Percentiles rank a stretch among this genome's conserved stretches.
These are phyloP conservation scores for Syrphus vitripennis DNA, from an alignment of 2,888 invertebrate genomes.

Conservation along the genomic window DNA sequence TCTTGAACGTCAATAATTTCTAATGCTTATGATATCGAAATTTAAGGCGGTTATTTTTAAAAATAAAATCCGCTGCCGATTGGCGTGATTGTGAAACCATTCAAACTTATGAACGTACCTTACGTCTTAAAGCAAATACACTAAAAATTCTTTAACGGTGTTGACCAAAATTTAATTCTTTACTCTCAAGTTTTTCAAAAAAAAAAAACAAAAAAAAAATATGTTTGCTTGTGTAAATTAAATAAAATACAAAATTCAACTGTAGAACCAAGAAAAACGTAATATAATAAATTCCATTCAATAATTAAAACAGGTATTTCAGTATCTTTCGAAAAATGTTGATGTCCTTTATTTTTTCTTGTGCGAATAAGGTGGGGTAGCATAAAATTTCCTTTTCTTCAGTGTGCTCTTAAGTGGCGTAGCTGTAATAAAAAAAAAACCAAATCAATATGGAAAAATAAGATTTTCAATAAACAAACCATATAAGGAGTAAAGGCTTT, in stretches of 20 bases:
- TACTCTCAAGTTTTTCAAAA: slow-evolving; percentile 18
- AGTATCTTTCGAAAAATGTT: neutral
- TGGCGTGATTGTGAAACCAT: too few relatives aligned
- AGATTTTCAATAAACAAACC: slow-evolving; percentile 72
- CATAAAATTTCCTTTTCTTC: slow-evolving; percentile 79
- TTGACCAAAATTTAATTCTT: slow-evolving; percentile 33
- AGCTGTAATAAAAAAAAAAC: slow-evolving; percentile 73
- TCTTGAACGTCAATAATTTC: too few relatives aligned
- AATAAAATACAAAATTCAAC: slow-evolving; percentile 48
- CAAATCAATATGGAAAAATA: neutral
- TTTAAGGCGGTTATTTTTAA: too few relatives aligned
- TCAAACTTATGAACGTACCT: too few relatives aligned
- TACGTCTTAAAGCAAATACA: too few relatives aligned
- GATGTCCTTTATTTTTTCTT: slow-evolving; percentile 73
- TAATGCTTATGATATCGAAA: too few relatives aligned
- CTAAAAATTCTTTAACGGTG: neutral
- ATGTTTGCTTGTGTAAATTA: slow-evolving; percentile 19
- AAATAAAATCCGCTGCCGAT: too few relatives aligned
- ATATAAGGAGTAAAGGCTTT: slow-evolving; percentile 76
- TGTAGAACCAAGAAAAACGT: slow-evolving; percentile 35
- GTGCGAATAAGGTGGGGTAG: slow-evolving; percentile 76
- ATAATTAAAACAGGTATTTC: slow-evolving; percentile 48
- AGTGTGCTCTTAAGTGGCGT: slow-evolving; percentile 79
- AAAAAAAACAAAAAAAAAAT: neutral
- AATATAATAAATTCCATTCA: slow-evolving; percentile 18